phyloP scores from a whole-genome alignment of 2,113 vertebrate species.

The Glaucomys volans region DNA sequence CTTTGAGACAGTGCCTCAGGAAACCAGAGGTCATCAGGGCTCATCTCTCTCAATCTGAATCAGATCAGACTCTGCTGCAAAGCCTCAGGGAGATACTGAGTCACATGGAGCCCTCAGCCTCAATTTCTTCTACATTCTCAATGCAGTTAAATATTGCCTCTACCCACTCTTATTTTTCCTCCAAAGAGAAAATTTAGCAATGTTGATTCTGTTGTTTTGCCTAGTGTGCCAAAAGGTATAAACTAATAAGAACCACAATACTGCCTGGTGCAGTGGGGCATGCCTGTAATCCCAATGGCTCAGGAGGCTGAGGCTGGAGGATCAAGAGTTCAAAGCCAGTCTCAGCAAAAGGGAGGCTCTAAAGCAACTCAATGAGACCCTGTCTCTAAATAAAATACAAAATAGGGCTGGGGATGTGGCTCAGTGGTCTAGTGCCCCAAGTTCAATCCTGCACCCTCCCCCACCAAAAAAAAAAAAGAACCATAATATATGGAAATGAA shows the following conservation, averaged over 20 bases:
- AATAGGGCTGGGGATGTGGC: no score
- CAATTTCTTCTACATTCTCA: not conserved
- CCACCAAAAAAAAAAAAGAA: not conserved
- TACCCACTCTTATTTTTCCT: not conserved
- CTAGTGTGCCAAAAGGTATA: slow-evolving; percentile 13
- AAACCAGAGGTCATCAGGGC: not conserved
- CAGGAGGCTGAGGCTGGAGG: no score
- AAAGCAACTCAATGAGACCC: no score
- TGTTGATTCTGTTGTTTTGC: not conserved
- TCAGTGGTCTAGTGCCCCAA: no score
- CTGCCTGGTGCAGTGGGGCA: no score
- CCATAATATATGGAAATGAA: not conserved
- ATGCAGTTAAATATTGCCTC: not conserved
- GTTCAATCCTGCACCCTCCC: no score
- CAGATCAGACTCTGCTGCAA: not conserved
- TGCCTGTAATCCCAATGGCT: no score
- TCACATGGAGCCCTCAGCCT: not conserved
- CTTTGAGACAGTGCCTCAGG: not conserved
- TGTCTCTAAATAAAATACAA: no score
- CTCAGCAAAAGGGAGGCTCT: no score
- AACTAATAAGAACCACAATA: not conserved
- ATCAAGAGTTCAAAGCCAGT: no score
- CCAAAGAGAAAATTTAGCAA: not conserved
- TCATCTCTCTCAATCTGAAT: not conserved
- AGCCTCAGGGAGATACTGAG: not conserved